A percentile compares a stretch with the other conserved stretches of the same genome.
Evolutionary conservation across 2,797 vertebrate genomes (phyloP).

Genomic region (Sebastolobus alascanus): DNA sequence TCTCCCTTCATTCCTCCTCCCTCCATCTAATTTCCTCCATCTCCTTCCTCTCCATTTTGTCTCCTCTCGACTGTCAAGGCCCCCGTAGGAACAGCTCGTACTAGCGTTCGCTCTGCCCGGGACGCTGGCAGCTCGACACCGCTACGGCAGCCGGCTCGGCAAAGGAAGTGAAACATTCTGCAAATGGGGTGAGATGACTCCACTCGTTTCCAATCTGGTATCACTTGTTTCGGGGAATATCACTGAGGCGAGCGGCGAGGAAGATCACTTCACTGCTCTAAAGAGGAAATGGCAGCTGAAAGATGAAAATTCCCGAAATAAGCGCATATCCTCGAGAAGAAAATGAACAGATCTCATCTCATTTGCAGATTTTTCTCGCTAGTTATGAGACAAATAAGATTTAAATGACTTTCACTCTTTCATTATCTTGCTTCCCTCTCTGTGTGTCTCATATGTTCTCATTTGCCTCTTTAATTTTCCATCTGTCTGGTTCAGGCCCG

Average conservation of each 20-base stretch:
- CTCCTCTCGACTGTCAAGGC: slow-evolving; percentile 45
- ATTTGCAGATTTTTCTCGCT: slow-evolving; percentile 1
- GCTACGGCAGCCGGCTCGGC: slow-evolving; percentile 49
- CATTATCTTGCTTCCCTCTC: neutral
- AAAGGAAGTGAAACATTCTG: slow-evolving; percentile 59
- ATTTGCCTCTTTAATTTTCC: slow-evolving; percentile 52
- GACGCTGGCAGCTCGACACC: slow-evolving; percentile 55
- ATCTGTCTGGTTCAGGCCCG: slow-evolving; percentile 3
- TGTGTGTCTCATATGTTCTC: slow-evolving; percentile 28
- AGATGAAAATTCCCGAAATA: neutral
- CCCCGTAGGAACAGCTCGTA: slow-evolving; percentile 65
- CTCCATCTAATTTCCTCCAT: slow-evolving; percentile 36
- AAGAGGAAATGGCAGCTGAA: slow-evolving; percentile 19
- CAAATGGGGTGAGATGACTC: slow-evolving; percentile 61
- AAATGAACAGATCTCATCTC: neutral
- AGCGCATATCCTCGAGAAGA: neutral
- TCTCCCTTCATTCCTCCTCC: slow-evolving; percentile 28
- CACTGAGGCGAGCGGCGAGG: neutral
- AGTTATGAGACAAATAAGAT: neutral
- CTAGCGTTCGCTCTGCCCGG: slow-evolving; percentile 47
- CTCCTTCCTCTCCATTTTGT: slow-evolving; percentile 53
- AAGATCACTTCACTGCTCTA: slow-evolving; percentile 4
- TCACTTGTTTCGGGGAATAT: slow-evolving; percentile 52
- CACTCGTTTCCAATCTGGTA: slow-evolving; percentile 63
- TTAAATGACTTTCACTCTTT: neutral